Base-by-base conservation (phyloP, 2,113 vertebrate species). In the Empidonax alnorum region DNA sequence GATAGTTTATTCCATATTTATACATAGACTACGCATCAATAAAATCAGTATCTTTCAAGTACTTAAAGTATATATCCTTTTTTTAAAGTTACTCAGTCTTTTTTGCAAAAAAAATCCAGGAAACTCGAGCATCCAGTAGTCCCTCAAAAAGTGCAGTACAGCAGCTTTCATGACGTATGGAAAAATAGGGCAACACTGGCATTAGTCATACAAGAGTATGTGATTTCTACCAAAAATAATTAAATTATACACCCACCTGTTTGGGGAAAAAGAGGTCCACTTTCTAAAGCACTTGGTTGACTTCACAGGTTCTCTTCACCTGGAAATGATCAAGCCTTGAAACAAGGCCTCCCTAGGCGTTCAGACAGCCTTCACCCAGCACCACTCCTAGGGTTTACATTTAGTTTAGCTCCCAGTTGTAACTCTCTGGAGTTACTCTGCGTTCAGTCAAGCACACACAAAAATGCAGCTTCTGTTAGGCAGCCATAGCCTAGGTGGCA, bases 381-480 rank as follows among this genome's bases (percentile, higher is more conserved):
- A 52, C 11, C 27, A 12, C 28, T 33, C 62, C 28, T 13, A 31
- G 6, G 14, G 44, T 12, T 20, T 6, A 21, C 27, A 27, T 10
- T 61, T 14, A 35, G 14, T 46, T 87, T 35, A 50, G 28, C 47
- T 41, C 46, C 33, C 15, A 37, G 3, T 0, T 21, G 4, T 47
- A 79, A 53, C 37, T 35, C 22, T 4, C 13, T 0, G 21, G 25
- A 95, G 28, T 3, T 20, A 65, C 52, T 52, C 50, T 53, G 16
- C 0, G 1, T 2, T 65, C 50, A 52, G 31, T 46, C 39, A 33
- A 71, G 35, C 62, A 49, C n/a, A 15, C 5, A 2, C 3, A 50
- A 7, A 39, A 65, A 35, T 0, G 1, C 49, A 81, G n/a, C 35
- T 74, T 41, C 30, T 0, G 0, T 33, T 31, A 37, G 31, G 28